Evolutionary conservation across 2,888 invertebrate genomes (phyloP), one percentile per base, ranked within the genome.

Genomic region (Fragum whitleyi): DNA sequence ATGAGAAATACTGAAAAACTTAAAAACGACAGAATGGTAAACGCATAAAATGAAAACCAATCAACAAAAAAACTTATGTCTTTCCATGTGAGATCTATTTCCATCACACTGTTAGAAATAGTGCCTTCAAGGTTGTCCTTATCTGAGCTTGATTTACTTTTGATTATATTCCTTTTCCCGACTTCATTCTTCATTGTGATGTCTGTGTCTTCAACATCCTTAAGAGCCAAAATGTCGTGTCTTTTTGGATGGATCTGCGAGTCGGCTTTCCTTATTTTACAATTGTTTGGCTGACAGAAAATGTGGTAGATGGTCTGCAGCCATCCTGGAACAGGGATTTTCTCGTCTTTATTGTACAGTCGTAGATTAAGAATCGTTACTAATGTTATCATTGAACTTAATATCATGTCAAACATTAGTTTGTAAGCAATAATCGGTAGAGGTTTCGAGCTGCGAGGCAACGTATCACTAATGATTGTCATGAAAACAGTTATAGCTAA

Each of bases 301-400:
- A 57, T 11, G 3, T 5, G 2, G 23, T 57, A 23, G 7, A 26
- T 23, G 3, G 3, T 7, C 26, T 26, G 7, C 14, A 57, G 14
- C 57, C 57, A 57, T 5, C n/a, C 23, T 7, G 76, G 76, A 29
- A 80, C 39, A 0, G 59, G 68, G 14, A 59, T 57, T 11, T 47
- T 71, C 0, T 80, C 82, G 14, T 83, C 76, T 59, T 75, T 85
- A 57, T 86, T 80, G 62, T 85, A 85, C 14, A 80, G 71, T n/a
- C 75, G 69, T 1, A 84, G 67, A 11, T 80, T 87, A 29, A 84
- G 61, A 14, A 86, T 75, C 0, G 87, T 83, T 6, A 81, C 73
- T 9, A 84, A n/a, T 1, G 77, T 81, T n/a, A 83, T 82, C 14
- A 87, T 29, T 2, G 87, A 82, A 73, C 87, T 87, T 51, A 86